These are phyloP conservation scores for Erythrocercus mccallii DNA, from an alignment of 2,113 vertebrate species.

Conservation along the genomic window DNA sequence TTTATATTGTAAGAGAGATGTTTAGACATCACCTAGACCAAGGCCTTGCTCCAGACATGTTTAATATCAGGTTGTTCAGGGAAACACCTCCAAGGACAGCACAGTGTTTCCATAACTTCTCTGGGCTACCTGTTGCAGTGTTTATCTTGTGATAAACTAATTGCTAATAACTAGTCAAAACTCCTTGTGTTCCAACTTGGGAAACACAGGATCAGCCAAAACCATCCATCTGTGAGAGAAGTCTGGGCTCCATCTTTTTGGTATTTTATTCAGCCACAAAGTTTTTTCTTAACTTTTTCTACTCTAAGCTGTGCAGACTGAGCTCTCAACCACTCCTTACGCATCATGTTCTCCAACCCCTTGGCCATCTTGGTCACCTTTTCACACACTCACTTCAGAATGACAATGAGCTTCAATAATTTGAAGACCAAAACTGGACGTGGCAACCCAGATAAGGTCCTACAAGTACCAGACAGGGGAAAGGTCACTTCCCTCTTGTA, in stretches of 20 bases:
- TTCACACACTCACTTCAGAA: not conserved
- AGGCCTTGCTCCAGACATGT: not conserved
- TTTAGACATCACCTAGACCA: not conserved
- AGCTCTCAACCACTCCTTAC: not conserved
- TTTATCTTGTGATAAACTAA: not conserved
- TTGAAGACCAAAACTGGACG: not conserved
- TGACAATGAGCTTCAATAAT: not conserved
- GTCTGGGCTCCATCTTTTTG: not conserved
- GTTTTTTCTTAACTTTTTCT: not conserved
- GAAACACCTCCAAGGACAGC: not conserved
- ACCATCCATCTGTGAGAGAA: not conserved
- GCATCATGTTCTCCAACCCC: not conserved
- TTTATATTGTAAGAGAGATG: not conserved
- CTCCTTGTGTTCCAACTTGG: not conserved
- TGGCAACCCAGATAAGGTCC: not conserved
- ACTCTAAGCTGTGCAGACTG: not conserved
- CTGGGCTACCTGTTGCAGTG: not conserved
- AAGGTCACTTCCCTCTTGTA: not conserved
- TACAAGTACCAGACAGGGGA: not conserved
- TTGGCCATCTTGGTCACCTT: not conserved
- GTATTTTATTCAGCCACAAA: not conserved
- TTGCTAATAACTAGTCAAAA: not conserved
- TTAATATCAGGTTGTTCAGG: not conserved
- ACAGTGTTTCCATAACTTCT: not conserved
- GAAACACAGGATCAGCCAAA: not conserved